Percentiles rank a stretch among this genome's conserved stretches.
Conservation (phyloP, 2,797 vertebrate species). For the Propithecus deckenii region DNA sequence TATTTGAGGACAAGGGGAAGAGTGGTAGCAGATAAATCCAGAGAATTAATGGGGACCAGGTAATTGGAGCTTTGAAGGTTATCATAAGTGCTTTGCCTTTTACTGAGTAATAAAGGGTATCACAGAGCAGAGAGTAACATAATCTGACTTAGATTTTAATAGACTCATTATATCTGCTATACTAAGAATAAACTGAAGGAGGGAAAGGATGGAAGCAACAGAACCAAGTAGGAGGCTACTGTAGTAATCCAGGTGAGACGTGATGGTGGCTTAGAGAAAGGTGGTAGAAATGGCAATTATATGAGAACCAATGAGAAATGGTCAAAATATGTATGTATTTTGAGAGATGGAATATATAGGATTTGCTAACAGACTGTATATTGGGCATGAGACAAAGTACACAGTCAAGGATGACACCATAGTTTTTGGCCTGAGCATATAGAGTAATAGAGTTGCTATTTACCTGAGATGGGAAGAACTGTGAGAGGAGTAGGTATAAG, state of each 20-base stretch:
- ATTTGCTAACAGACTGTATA: not conserved
- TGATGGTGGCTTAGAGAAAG: not conserved
- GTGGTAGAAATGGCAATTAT: not conserved
- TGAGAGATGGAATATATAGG: not conserved
- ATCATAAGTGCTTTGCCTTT: not conserved
- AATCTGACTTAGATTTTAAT: slow-evolving; percentile 12
- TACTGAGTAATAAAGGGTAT: not conserved
- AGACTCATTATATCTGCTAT: not conserved
- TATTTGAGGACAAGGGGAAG: not conserved
- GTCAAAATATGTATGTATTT: not conserved
- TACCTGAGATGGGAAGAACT: not conserved
- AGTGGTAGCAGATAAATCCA: not conserved
- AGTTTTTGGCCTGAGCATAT: not conserved
- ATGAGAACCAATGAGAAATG: not conserved
- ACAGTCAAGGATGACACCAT: not conserved
- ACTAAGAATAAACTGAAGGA: not conserved
- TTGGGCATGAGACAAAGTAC: not conserved
- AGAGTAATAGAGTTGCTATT: not conserved
- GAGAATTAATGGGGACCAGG: not conserved
- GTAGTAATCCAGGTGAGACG: not conserved
- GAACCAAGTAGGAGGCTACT: not conserved
- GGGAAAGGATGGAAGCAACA: not conserved
- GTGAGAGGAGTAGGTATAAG: not conserved
- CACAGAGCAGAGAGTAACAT: not conserved
- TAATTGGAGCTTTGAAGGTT: not conserved